phyloP scores from a whole-genome alignment of 2,113 vertebrate genomes.

The Macquaria australasica region DNA sequence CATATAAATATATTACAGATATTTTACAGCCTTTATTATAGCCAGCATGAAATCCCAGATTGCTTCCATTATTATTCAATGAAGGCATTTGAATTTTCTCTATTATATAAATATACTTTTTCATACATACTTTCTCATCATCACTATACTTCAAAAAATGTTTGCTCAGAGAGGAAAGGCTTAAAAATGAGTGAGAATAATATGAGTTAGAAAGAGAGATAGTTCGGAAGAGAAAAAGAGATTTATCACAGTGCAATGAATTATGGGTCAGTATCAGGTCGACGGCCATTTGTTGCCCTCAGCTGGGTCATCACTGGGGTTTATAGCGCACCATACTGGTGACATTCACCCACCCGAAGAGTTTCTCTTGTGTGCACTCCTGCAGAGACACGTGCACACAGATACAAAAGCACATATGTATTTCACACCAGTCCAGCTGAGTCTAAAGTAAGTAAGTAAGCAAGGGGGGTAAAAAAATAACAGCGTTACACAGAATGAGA shows the following conservation, averaged over 20 bases:
- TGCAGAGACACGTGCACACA: not conserved
- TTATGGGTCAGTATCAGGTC: not conserved
- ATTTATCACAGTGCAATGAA: not conserved
- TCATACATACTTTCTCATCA: no score
- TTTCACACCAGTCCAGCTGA: not conserved
- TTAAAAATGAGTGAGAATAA: not conserved
- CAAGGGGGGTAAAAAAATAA: slow-evolving; percentile 16
- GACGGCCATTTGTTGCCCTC: not conserved
- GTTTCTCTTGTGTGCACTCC: not conserved
- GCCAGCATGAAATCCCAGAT: not conserved
- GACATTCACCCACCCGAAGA: not conserved
- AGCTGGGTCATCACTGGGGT: not conserved
- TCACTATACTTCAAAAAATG: no score
- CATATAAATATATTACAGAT: no score
- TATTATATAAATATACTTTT: not conserved
- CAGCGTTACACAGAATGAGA: not conserved
- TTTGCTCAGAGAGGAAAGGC: not conserved
- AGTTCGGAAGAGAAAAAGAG: not conserved
- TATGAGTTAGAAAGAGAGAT: not conserved
- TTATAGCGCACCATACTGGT: not conserved
- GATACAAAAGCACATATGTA: not conserved
- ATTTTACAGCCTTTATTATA: no score
- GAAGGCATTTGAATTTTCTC: not conserved
- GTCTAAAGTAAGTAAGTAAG: not conserved
- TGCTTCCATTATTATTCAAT: not conserved